A percentile compares a stretch with the other conserved stretches of the same genome.
phyloP scores from a whole-genome alignment of 2,113 vertebrate genomes.

The Dicrurus megarhynchus region DNA sequence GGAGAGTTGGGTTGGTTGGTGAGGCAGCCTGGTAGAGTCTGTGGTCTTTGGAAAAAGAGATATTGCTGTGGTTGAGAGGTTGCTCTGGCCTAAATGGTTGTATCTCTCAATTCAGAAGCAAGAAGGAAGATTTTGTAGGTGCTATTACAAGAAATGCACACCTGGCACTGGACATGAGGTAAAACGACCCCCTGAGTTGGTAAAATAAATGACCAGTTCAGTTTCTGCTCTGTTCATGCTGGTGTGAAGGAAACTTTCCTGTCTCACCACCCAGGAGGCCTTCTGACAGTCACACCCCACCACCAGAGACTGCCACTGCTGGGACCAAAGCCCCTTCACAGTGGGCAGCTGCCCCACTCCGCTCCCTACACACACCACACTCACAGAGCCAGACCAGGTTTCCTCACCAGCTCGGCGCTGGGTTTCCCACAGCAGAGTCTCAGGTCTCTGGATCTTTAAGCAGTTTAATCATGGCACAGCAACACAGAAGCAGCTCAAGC shows the following conservation, averaged over 20 bases:
- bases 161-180: neutral
- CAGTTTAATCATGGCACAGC: neutral
- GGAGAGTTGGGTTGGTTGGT: neutral
- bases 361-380: neutral
- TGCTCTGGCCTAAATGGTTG: neutral
- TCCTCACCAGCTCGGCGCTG: neutral
- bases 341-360: neutral
- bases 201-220: neutral
- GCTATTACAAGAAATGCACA: conserved; percentile 72
- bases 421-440: neutral
- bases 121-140: conserved; percentile 74
- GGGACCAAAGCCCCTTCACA: neutral
- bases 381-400: neutral
- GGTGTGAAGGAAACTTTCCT: neutral
- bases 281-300: neutral
- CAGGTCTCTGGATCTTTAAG: neutral
- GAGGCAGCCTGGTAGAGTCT: neutral
- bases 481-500: neutral
- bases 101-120: conserved; percentile 56
- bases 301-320: neutral
- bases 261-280: neutral
- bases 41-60: neutral
- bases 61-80: neutral
- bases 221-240: neutral
- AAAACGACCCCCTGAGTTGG: neutral